Conservation (phyloP, 1,140 invertebrate genomes). For the Dinoponera quadriceps region DNA sequence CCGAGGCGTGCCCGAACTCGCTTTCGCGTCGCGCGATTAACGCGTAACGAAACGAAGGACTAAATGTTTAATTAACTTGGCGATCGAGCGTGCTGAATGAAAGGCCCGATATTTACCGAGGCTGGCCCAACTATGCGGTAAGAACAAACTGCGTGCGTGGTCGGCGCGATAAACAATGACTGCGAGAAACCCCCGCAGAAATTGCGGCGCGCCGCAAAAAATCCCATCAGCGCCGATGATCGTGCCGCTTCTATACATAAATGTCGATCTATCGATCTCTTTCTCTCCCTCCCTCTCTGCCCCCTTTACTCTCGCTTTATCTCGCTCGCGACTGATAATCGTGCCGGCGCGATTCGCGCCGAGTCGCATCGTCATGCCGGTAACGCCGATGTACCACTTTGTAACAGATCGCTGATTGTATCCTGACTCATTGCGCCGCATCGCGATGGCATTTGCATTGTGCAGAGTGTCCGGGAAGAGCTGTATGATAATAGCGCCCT, state of each 20-base stretch:
- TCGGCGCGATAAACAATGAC: slow-evolving; percentile 66
- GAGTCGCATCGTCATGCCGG: slow-evolving; percentile 70
- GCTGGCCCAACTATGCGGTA: slow-evolving; percentile 15
- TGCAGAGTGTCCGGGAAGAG: slow-evolving; percentile 20
- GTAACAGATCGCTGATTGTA: slow-evolving; percentile 65
- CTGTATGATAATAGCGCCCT: not conserved
- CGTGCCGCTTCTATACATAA: slow-evolving; percentile 55
- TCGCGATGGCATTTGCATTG: slow-evolving; percentile 46
- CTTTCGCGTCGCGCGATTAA: slow-evolving; percentile 28
- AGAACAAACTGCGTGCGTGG: slow-evolving; percentile 37
- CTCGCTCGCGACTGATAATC: slow-evolving; percentile 63
- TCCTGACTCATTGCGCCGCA: slow-evolving; percentile 37
- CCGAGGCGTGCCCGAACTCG: not conserved
- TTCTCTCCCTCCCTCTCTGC: slow-evolving; percentile 3
- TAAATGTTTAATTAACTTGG: slow-evolving; percentile 48
- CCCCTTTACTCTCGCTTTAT: slow-evolving; percentile 25
- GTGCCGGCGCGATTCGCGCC: slow-evolving; percentile 62
- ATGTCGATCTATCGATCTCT: slow-evolving; percentile 47
- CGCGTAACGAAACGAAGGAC: slow-evolving; percentile 28
- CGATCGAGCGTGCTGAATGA: slow-evolving; percentile 22
- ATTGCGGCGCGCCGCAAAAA: slow-evolving; percentile 63
- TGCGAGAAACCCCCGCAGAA: slow-evolving; percentile 63
- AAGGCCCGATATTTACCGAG: slow-evolving; percentile 30
- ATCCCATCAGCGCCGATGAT: slow-evolving; percentile 69
- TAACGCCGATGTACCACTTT: slow-evolving; percentile 62